These are phyloP conservation scores for Mallotus villosus DNA, from an alignment of 2,797 vertebrate genomes.

Conservation along the genomic window DNA sequence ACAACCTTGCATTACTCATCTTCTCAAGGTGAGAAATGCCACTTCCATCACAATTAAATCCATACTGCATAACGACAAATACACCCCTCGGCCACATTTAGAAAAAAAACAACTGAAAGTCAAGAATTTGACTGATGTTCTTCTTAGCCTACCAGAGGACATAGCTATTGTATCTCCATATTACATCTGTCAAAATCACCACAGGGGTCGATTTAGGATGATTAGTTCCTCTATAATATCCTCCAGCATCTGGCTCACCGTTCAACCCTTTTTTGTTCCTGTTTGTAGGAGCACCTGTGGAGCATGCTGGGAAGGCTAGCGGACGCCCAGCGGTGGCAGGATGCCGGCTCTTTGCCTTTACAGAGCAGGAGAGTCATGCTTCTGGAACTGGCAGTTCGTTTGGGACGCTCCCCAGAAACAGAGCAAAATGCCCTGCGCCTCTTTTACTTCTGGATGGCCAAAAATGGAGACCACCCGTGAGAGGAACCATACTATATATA, in stretches of 20 bases:
- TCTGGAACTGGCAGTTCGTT: constrained; percentile 22
- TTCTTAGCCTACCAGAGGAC: not conserved
- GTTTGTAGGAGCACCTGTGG: constrained; percentile 22
- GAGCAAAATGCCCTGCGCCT: constrained; percentile 19
- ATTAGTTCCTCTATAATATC: constrained; percentile 9
- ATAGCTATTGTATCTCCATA: not conserved
- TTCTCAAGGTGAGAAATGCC: constrained; percentile 13
- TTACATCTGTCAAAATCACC: not conserved
- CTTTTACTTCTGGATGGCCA: constrained; percentile 38
- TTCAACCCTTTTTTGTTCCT: not conserved
- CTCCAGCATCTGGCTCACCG: not conserved
- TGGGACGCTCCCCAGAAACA: not conserved
- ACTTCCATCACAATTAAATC: not conserved
- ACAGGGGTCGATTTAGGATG: not conserved
- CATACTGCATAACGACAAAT: no score
- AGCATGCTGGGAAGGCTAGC: constrained; percentile 14
- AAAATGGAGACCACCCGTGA: constrained; percentile 24
- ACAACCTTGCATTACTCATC: constrained; percentile 4
- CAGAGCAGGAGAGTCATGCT: constrained; percentile 24
- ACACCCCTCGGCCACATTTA: not conserved
- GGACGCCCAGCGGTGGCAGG: constrained; percentile 24
- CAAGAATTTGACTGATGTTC: not conserved
- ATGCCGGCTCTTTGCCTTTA: constrained; percentile 15
- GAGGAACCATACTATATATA: not conserved
- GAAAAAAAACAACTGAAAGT: not conserved